A percentile compares a stretch with the other conserved stretches of the same genome.
Evolutionary conservation across 2,888 invertebrate genomes (phyloP).

Genomic region (Timema cristinae): DNA sequence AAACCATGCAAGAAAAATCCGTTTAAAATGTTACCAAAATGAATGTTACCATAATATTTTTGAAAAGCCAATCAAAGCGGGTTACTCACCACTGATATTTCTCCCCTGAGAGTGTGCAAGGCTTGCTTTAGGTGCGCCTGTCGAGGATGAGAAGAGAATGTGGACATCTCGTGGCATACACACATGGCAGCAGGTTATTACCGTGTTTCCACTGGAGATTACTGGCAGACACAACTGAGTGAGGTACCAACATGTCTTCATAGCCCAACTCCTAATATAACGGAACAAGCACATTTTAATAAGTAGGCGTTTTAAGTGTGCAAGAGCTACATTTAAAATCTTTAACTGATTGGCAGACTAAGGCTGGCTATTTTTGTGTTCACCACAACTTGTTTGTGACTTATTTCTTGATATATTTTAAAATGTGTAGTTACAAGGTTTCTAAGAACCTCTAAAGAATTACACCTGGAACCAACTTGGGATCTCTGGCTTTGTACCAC

Average conservation of each 20-base stretch:
- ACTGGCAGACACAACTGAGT: conserved; percentile 54
- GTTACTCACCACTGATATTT: conserved; percentile 17
- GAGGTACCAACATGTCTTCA: conserved; percentile 54
- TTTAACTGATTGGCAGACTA: too few species aligned
- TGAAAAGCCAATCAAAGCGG: background rate
- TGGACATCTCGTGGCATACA: conserved; percentile 59
- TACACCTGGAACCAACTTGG: too few species aligned
- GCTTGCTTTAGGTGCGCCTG: conserved; percentile 48
- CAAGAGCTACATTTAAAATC: background rate
- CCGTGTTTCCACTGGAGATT: conserved; percentile 60
- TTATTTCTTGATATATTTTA: too few species aligned
- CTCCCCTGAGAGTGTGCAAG: conserved; percentile 44
- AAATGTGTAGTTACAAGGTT: too few species aligned
- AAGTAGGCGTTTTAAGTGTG: background rate
- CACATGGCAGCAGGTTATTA: conserved; percentile 51
- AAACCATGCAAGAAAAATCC: too few species aligned
- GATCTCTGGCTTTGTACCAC: too few species aligned
- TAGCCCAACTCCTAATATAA: conserved; percentile 42
- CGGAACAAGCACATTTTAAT: conserved; percentile 23
- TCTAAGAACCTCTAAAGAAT: too few species aligned
- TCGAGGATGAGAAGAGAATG: conserved; percentile 59
- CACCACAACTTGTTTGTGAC: too few species aligned
- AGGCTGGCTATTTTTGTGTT: too few species aligned
- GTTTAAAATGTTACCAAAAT: too few species aligned
- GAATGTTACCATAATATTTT: background rate